A percentile compares a stretch with the other conserved stretches of the same genome.
phyloP scores from a whole-genome alignment of 2,888 invertebrate species.

The Troides aeacus region DNA sequence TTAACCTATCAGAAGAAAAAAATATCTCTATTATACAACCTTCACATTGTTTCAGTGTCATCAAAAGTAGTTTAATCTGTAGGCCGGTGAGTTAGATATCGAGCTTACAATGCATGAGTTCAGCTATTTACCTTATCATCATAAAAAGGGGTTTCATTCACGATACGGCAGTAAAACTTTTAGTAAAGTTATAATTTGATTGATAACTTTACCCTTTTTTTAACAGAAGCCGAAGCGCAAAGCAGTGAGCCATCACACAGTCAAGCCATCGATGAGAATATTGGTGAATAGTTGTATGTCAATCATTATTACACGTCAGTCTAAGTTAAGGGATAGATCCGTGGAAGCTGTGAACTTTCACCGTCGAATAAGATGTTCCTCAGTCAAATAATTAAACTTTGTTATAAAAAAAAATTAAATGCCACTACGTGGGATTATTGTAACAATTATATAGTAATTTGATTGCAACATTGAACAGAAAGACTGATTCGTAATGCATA shows the following conservation, averaged over 20 bases:
- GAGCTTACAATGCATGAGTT: slow-evolving; percentile 28
- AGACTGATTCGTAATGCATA: slow-evolving; percentile 64
- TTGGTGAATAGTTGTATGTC: slow-evolving; percentile 38
- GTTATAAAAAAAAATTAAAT: slow-evolving; percentile 22
- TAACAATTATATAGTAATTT: slow-evolving; percentile 42
- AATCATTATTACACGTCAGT: slow-evolving; percentile 33
- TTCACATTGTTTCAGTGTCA: slow-evolving; percentile 77
- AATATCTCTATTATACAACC: slow-evolving; percentile 35
- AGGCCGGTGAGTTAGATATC: slow-evolving; percentile 59
- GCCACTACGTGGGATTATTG: slow-evolving; percentile 32
- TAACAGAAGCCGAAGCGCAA: slow-evolving; percentile 66
- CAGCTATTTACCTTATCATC: slow-evolving; percentile 31
- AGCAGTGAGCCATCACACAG: slow-evolving; percentile 67
- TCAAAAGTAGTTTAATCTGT: slow-evolving; percentile 64
- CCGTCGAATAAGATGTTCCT: slow-evolving; percentile 33
- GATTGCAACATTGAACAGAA: slow-evolving; percentile 53
- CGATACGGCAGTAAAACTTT: no score
- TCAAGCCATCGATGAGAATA: slow-evolving; percentile 54
- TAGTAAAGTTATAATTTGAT: no score
- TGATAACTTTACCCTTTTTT: slow-evolving; percentile 31
- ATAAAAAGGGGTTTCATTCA: no score
- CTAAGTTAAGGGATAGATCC: slow-evolving; percentile 40
- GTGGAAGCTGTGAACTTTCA: slow-evolving; percentile 40
- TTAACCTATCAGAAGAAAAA: not conserved
- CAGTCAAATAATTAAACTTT: slow-evolving; percentile 32